Percentiles rank a stretch among this genome's conserved stretches.
Evolutionary conservation across 2,888 invertebrate genomes (phyloP).

Genomic region (Stenodema calcarata): DNA sequence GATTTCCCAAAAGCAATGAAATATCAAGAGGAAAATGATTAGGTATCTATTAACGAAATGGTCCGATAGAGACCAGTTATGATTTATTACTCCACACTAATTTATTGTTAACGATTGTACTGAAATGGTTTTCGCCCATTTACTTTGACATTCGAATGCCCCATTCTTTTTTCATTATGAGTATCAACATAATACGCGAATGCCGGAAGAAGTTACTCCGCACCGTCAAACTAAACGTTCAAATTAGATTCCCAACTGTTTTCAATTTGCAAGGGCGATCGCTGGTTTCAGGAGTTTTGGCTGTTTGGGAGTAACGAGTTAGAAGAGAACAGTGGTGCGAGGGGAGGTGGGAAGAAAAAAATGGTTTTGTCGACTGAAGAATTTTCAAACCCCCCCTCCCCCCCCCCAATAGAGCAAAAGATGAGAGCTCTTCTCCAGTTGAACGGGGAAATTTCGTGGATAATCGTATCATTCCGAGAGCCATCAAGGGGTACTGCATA

Average conservation of each 20-base stretch:
- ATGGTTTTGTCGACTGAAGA: background rate
- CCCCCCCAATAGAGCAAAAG: background rate
- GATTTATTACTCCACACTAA: too few relatives aligned
- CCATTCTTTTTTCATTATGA: too few relatives aligned
- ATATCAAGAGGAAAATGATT: too few relatives aligned
- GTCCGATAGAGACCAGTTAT: too few relatives aligned
- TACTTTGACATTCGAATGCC: too few relatives aligned
- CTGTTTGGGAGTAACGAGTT: background rate
- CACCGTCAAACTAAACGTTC: too few relatives aligned
- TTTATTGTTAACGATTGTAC: too few relatives aligned
- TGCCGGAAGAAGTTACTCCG: too few relatives aligned
- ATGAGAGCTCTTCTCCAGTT: background rate
- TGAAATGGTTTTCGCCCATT: too few relatives aligned
- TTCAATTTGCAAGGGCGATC: background rate
- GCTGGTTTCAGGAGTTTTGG: background rate
- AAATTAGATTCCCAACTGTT: background rate
- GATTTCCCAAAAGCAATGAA: too few relatives aligned
- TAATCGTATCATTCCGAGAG: conserved; percentile 31
- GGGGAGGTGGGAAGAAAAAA: background rate
- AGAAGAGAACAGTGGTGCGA: background rate
- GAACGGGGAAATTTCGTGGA: background rate
- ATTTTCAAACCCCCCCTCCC: background rate
- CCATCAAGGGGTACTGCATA: conserved; percentile 40
- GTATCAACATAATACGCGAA: too few relatives aligned
- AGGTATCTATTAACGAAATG: too few relatives aligned